Percentiles rank a stretch among this genome's conserved stretches.
These are phyloP conservation scores for Malthinus seriepunctatus DNA, from an alignment of 2,888 invertebrate genomes.

Conservation along the genomic window DNA sequence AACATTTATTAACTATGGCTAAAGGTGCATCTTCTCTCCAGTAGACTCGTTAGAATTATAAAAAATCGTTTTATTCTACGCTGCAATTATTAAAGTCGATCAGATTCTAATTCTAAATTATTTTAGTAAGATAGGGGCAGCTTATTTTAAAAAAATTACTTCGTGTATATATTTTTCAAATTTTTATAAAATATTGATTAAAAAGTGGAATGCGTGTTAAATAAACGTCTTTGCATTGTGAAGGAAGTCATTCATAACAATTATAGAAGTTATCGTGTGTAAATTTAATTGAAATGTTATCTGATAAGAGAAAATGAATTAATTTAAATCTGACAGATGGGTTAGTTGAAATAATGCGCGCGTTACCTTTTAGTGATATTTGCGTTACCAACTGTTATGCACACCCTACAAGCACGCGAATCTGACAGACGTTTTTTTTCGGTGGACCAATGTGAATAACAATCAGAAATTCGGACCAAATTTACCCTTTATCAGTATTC, in stretches of 20 bases:
- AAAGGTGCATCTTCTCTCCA: no score
- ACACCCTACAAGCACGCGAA: slow-evolving; percentile 48
- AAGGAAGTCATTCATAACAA: background rate
- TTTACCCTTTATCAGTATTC: slow-evolving; percentile 48
- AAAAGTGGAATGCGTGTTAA: no score
- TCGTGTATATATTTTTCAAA: no score
- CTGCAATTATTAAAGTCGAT: no score
- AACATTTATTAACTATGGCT: no score
- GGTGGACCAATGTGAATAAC: slow-evolving; percentile 53
- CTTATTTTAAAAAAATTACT: no score
- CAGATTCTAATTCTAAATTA: no score
- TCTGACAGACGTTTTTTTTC: slow-evolving; percentile 53
- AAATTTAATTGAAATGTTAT: background rate
- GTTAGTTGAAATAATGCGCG: background rate
- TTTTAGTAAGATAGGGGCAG: no score
- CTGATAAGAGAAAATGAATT: slow-evolving; percentile 1
- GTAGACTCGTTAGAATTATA: no score
- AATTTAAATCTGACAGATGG: slow-evolving; percentile 1
- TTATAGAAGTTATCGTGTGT: background rate
- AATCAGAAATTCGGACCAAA: slow-evolving; percentile 50
- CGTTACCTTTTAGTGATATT: slow-evolving; percentile 17
- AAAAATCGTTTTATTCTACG: no score
- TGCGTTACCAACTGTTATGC: slow-evolving; percentile 46
- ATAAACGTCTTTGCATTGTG: no score
- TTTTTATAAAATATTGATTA: no score